Conservation (phyloP, 2,797 vertebrate genomes). For the Cyprinodon diabolis region DNA sequence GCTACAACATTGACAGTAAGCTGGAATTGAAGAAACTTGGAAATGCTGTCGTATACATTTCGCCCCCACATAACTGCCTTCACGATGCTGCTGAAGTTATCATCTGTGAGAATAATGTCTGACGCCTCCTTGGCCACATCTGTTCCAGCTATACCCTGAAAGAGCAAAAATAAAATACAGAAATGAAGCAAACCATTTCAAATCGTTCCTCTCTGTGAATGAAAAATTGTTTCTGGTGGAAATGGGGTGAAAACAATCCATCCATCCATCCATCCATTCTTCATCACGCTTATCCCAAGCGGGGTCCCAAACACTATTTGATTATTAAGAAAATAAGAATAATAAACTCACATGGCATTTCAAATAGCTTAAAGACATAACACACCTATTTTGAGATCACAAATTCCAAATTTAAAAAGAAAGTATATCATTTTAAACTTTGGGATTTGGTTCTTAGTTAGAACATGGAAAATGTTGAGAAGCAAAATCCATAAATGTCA, state of each 20-base stretch:
- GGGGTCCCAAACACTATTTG: not conserved
- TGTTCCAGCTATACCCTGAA: conserved; percentile 95
- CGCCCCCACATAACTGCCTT: conserved; percentile 99
- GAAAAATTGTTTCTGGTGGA: not conserved
- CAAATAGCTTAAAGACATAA: not conserved
- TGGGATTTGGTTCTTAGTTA: not conserved
- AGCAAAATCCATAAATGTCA: not conserved
- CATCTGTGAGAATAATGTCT: conserved; percentile 96
- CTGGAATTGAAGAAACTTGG: conserved; percentile 99
- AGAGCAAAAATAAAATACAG: conserved; percentile 17
- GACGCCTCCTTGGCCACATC: conserved; percentile 98
- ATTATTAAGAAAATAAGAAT: not conserved
- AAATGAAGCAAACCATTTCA: conserved; percentile 14
- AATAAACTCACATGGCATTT: not conserved
- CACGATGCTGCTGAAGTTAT: conserved; percentile 98
- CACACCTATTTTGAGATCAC: not conserved
- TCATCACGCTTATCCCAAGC: too few species aligned
- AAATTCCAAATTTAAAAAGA: not conserved
- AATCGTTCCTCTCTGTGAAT: not conserved
- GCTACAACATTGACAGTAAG: conserved; percentile 97
- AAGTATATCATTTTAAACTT: not conserved
- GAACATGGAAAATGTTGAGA: not conserved
- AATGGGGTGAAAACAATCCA: not conserved
- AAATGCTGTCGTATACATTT: conserved; percentile 98
- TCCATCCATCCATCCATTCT: too few species aligned